Percentiles rank a stretch among this genome's conserved stretches.
Evolutionary conservation across 2,888 invertebrate species (phyloP).

Genomic region (Rhopalosiphum nymphaeae): DNA sequence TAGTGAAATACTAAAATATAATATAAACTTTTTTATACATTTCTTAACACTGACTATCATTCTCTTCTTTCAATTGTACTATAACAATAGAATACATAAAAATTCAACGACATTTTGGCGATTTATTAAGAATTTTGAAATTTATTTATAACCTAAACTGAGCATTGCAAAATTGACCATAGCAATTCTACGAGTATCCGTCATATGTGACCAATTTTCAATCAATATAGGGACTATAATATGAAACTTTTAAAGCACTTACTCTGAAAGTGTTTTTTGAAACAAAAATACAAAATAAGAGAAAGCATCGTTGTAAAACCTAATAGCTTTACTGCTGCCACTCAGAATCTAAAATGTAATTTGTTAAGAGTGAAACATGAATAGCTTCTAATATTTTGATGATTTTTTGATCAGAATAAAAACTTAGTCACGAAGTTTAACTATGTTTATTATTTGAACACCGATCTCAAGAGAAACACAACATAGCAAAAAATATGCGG

Average conservation of each 20-base stretch:
- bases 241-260: not conserved
- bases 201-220: not conserved
- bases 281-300: not conserved
- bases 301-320: not conserved
- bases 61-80: not conserved
- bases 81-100: not conserved
- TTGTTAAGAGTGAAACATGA: not conserved
- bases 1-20: not conserved
- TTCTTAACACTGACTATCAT: not conserved
- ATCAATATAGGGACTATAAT: not conserved
- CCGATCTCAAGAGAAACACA: not conserved
- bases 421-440: not conserved
- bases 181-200: not conserved
- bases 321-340: not conserved
- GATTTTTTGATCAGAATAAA: not conserved
- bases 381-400: slow-evolving; percentile 11
- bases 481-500: not conserved
- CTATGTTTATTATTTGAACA: slow-evolving; percentile 6
- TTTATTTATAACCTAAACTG: not conserved
- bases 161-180: not conserved
- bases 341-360: slow-evolving; percentile 20
- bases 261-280: not conserved
- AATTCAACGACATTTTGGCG: not conserved
- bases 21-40: not conserved
- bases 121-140: not conserved